A percentile compares a stretch with the other conserved stretches of the same genome.
Evolutionary conservation across 2,113 vertebrate species (phyloP).

Genomic region (Eudorcas thomsonii): DNA sequence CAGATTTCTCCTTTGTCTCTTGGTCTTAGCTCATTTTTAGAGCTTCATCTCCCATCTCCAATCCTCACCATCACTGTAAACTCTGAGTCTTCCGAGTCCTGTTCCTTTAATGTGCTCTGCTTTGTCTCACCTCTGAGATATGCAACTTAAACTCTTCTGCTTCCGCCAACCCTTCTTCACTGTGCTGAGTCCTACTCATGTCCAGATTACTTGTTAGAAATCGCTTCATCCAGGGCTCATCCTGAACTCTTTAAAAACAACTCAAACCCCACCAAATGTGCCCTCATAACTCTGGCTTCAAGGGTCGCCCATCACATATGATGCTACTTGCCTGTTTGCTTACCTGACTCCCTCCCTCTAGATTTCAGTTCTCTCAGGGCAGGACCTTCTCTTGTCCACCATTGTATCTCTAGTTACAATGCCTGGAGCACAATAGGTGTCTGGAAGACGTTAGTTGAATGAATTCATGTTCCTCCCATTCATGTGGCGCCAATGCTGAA

Average conservation of each 20-base stretch:
- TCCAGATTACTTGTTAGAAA: neutral
- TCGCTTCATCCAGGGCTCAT: neutral
- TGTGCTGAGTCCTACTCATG: neutral
- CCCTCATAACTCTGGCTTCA: neutral
- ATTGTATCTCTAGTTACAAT: neutral
- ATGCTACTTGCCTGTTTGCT: neutral
- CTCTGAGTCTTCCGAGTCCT: neutral
- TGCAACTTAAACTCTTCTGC: neutral
- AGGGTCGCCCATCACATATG: neutral
- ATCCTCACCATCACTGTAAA: neutral
- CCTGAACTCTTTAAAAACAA: neutral
- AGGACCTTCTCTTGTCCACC: neutral
- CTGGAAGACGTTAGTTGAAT: neutral
- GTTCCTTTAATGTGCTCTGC: neutral
- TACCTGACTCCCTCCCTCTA: neutral
- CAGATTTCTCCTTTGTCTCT: neutral
- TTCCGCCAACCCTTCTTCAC: neutral
- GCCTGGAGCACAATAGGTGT: neutral
- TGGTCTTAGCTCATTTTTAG: neutral
- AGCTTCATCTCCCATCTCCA: neutral
- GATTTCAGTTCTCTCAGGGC: neutral
- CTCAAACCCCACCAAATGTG: neutral
- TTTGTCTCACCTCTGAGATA: neutral
- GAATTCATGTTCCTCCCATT: neutral
- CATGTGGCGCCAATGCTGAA: neutral